phyloP scores from a whole-genome alignment of 2,113 vertebrate genomes.

The Grammomys dolichurus region DNA sequence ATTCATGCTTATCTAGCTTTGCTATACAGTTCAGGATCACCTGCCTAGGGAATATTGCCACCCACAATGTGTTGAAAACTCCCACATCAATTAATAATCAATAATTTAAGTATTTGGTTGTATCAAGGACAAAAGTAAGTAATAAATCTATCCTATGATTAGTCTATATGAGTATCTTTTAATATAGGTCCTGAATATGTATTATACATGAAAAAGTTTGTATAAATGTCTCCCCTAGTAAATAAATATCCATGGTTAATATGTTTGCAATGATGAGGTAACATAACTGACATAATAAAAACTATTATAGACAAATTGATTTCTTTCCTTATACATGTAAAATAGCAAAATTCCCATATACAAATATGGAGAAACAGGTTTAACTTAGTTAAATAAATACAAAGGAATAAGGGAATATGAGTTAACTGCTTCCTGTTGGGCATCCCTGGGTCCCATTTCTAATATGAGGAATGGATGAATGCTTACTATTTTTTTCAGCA shows the following conservation, averaged over 20 bases:
- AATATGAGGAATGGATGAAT: not conserved
- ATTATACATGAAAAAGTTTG: not conserved
- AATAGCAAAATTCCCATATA: not conserved
- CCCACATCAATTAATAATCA: not conserved
- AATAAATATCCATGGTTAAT: not conserved
- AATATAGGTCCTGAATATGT: not conserved
- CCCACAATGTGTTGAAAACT: not conserved
- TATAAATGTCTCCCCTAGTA: not conserved
- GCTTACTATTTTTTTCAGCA: not conserved
- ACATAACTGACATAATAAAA: not conserved
- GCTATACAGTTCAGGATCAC: not conserved
- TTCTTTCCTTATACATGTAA: not conserved
- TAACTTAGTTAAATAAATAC: not conserved
- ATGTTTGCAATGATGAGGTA: not conserved
- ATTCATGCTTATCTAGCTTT: not conserved
- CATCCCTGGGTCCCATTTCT: not conserved
- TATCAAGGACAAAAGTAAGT: not conserved
- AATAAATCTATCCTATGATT: not conserved
- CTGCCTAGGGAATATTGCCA: not conserved
- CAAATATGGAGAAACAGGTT: not conserved
- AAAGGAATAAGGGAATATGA: not conserved
- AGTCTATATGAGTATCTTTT: not conserved
- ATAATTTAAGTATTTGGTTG: not conserved
- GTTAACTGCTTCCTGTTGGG: not conserved
- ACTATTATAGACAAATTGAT: not conserved